Base-by-base conservation (phyloP, 2,797 vertebrate genomes). In the Darevskia nairensis region DNA sequence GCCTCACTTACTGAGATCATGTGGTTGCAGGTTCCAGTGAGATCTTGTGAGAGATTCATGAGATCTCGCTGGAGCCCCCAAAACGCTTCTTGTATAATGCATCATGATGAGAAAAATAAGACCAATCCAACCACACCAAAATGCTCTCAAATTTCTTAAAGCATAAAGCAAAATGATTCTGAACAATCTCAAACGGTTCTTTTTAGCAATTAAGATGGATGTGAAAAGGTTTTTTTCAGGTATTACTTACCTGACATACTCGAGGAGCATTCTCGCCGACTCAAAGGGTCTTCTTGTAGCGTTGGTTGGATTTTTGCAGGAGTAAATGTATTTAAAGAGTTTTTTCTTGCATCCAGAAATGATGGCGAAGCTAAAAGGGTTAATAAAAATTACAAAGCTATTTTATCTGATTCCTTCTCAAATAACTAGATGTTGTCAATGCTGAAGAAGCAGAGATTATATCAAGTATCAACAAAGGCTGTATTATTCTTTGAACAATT, bases 261-360 rank as follows among this genome's bases (percentile, higher is more conserved):
- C 75, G 92, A 71, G 64, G 83, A 89, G 94, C 90, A 68, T 92
- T 95, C 95, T 93, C 95, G 91, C 29, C 87, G 89, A 91, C 88
- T 90, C 89, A 96, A 95, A 93, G 96, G 89, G 82, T 96, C 94
- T 86, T 97, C 94, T 86, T 97, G 94, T 72, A 97, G 96, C 64
- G 97, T 97, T 87, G 98, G 98, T 44, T 98, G 97, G 90, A 98
- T 97, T 93, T 97, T 98, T 78, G 98, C 95, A 92, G 98, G 97
- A 69, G 97, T 98, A 4, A 98, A 98, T 4, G 97, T 98, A 95
- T 98, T 98, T 94, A 98, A 96, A 92, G 97, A 92, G 76, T 93
- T 84, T 95, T 98, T 98, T 95, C 97, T 98, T 95, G 96, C 96
- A 95, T 95, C 95, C 69, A 69, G 84, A 50, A 85, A 91, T 80